Evolutionary conservation across 2,113 vertebrate species (phyloP).

Genomic region (Saccopteryx bilineata): DNA sequence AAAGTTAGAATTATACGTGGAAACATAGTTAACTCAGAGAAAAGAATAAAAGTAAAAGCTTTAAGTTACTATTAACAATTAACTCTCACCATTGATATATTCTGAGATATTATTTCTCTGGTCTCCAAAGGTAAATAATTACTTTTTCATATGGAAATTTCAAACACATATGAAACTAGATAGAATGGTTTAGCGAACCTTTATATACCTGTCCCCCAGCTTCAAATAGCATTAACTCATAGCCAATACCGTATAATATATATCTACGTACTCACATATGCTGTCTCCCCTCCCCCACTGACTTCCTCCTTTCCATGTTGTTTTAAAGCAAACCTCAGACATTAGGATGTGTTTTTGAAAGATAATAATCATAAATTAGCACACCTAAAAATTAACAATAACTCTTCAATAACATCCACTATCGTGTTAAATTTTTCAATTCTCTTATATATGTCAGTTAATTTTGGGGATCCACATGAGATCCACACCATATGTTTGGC

Average conservation of each 20-base stretch:
- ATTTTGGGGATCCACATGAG: not conserved
- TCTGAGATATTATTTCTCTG: slow-evolving; percentile 6
- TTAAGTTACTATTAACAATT: slow-evolving; percentile 26
- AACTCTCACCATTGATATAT: not conserved
- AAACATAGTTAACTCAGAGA: slow-evolving; percentile 20
- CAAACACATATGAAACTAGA: not conserved
- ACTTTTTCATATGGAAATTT: not conserved
- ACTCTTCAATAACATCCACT: not conserved
- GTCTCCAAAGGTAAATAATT: not conserved
- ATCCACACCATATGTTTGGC: not conserved
- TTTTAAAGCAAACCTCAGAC: not conserved
- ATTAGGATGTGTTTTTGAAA: not conserved
- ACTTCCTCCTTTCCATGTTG: not conserved
- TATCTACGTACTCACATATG: not conserved
- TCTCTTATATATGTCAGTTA: not conserved
- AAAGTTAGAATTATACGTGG: not conserved
- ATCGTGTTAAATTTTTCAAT: not conserved
- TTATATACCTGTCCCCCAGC: not conserved
- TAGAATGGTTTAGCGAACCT: not conserved
- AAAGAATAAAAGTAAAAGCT: slow-evolving; percentile 19
- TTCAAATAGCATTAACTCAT: not conserved
- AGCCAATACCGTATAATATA: not conserved
- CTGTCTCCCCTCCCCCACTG: not conserved
- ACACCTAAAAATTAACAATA: not conserved
- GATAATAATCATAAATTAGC: not conserved